These are phyloP conservation scores for Drosophila kepulauana DNA, from an alignment of 1,140 invertebrate genomes.

Conservation along the genomic window DNA sequence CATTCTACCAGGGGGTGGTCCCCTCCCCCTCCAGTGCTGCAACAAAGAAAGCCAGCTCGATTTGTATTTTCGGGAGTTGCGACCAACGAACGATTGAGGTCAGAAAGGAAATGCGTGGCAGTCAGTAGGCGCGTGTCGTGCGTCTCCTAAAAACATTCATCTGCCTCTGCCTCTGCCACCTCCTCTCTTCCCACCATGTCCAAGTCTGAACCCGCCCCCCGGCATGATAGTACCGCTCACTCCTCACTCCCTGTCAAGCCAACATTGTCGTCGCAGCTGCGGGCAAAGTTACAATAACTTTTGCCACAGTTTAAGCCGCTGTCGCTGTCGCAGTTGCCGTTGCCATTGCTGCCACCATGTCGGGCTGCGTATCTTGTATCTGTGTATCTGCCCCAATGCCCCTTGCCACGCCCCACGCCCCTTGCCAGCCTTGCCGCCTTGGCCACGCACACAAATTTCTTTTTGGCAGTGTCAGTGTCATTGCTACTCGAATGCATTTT, in stretches of 20 bases:
- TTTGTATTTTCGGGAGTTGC: slow-evolving; percentile 26
- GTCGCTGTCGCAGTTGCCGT: not conserved
- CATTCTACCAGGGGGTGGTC: slow-evolving; percentile 33
- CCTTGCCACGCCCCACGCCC: not conserved
- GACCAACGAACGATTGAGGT: slow-evolving; percentile 65
- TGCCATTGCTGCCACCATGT: not conserved
- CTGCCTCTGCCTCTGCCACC: not conserved
- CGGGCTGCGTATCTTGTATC: slow-evolving; percentile 52
- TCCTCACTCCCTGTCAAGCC: not conserved
- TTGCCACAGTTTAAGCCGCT: slow-evolving; percentile 74
- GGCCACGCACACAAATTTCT: slow-evolving; percentile 4
- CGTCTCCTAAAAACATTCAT: slow-evolving; percentile 10
- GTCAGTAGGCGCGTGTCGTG: slow-evolving; percentile 68
- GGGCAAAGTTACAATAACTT: slow-evolving; percentile 79
- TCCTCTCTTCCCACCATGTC: not conserved
- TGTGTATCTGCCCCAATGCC: not conserved
- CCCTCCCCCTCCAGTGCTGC: not conserved
- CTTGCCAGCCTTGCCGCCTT: not conserved
- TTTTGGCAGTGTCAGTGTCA: slow-evolving; percentile 68
- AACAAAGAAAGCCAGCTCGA: slow-evolving; percentile 47
- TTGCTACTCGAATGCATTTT: slow-evolving; percentile 77
- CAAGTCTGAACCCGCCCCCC: slow-evolving; percentile 10
- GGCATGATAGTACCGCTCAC: slow-evolving; percentile 21
- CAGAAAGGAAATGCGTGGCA: slow-evolving; percentile 68
- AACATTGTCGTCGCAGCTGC: slow-evolving; percentile 54